phyloP scores from a whole-genome alignment of 2,888 invertebrate species.

The Euplagia quadripunctaria region DNA sequence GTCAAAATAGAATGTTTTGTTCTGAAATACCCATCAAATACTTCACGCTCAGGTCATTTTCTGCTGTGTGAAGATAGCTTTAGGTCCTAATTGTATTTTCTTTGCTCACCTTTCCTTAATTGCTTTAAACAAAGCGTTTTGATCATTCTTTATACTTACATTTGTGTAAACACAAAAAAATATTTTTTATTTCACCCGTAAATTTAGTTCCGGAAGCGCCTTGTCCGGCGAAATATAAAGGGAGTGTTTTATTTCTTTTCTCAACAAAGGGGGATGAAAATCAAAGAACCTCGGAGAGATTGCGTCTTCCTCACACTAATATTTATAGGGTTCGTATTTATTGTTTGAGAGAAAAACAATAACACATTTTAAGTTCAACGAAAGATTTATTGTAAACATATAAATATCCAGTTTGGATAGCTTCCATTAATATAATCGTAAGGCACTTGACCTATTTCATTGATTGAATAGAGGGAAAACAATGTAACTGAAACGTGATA shows the following conservation, averaged over 20 bases:
- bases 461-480: not conserved
- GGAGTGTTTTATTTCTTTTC: conserved; percentile 34
- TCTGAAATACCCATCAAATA: conserved; percentile 8
- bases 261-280: conserved; percentile 30
- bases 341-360: conserved; percentile 35
- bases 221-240: conserved; percentile 33
- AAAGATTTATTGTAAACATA: conserved; percentile 3
- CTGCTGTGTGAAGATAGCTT: conserved; percentile 13
- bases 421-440: conserved; percentile 6
- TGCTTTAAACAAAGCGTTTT: conserved; percentile 21
- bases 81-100: conserved; percentile 10
- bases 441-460: conserved; percentile 26
- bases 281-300: conserved; percentile 45
- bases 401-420: not conserved
- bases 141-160: conserved; percentile 23
- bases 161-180: conserved; percentile 32
- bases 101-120: conserved; percentile 26
- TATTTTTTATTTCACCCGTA: conserved; percentile 37
- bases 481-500: not conserved
- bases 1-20: conserved; percentile 8
- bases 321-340: conserved; percentile 25
- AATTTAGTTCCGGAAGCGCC: conserved; percentile 44
- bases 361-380: conserved; percentile 25
- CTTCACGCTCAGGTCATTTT: conserved; percentile 11
- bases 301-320: conserved; percentile 34